Conservation (phyloP, 2,113 vertebrate genomes). For the Gasterosteus nipponicus region DNA sequence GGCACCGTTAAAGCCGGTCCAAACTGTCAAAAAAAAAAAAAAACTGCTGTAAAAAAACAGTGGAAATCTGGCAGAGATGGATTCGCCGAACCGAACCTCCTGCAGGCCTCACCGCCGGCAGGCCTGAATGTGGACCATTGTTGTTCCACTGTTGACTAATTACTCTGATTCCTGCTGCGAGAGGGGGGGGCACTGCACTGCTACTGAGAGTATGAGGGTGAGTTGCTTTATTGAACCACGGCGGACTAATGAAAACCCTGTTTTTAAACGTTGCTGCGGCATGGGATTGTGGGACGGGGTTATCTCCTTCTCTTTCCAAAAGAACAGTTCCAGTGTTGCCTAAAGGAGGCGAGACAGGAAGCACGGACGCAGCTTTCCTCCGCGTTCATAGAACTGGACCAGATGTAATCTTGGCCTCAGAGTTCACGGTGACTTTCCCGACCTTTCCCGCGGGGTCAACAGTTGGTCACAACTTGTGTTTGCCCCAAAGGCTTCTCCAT, state of each 20-base stretch:
- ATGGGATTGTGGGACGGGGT: too few species aligned
- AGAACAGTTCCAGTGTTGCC: neutral
- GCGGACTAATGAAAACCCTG: neutral
- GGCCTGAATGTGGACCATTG: conserved; percentile 64
- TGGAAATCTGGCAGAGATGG: conserved; percentile 59
- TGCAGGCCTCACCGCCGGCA: conserved; percentile 57
- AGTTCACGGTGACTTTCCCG: neutral
- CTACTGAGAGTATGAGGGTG: neutral
- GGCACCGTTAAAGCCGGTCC: conserved; percentile 36
- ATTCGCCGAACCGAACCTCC: conserved; percentile 38
- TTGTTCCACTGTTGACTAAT: conserved; percentile 68
- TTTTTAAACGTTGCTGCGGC: neutral
- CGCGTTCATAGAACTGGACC: too few species aligned
- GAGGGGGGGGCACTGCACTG: conserved; percentile 8
- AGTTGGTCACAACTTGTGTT: too few species aligned
- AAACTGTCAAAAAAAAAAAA: conserved; percentile 62
- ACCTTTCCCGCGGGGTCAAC: neutral
- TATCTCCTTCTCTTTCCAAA: too few species aligned
- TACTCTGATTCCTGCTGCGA: conserved; percentile 49
- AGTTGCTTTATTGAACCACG: neutral
- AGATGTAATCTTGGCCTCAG: too few species aligned
- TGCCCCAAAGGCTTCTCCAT: neutral
- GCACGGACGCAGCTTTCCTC: too few species aligned
- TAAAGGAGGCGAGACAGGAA: neutral
- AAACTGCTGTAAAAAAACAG: conserved; percentile 53